Percentiles rank a stretch among this genome's conserved stretches.
Evolutionary conservation across 2,797 vertebrate genomes (phyloP).

Genomic region (Amblyopsis hoosieri): DNA sequence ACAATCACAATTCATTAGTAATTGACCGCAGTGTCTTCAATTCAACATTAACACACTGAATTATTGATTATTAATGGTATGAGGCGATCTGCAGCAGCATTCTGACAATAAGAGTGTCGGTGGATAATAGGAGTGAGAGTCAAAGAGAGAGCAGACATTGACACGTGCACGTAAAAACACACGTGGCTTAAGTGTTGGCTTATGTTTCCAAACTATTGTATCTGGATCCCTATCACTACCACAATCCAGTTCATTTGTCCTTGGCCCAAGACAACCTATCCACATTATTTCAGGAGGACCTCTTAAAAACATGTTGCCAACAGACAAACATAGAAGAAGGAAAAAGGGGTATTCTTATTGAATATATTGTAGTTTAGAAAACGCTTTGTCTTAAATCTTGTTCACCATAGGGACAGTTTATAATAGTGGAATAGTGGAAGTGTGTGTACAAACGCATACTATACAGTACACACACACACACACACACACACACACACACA

Average conservation of each 20-base stretch:
- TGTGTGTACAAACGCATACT: neutral
- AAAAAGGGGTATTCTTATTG: constrained; percentile 11
- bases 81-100: constrained; percentile 79
- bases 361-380: constrained; percentile 1
- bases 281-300: too few species aligned
- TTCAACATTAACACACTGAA: constrained; percentile 83
- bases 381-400: constrained; percentile 16
- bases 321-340: too few species aligned
- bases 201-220: too few species aligned
- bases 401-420: constrained; percentile 28
- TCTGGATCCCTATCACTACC: too few species aligned
- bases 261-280: too few species aligned
- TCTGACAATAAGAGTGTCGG: constrained; percentile 72
- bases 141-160: constrained; percentile 35
- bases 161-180: constrained; percentile 7
- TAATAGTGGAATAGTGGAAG: too few species aligned
- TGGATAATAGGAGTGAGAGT: constrained; percentile 54
- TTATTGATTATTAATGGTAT: constrained; percentile 82
- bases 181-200: neutral
- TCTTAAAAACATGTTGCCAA: too few species aligned
- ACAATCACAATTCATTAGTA: constrained; percentile 80
- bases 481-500: constrained; percentile 1
- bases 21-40: constrained; percentile 82
- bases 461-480: neutral
- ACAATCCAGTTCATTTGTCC: too few species aligned